These are phyloP conservation scores for Rhinella marina DNA, from an alignment of 2,797 vertebrate species.

Conservation along the genomic window DNA sequence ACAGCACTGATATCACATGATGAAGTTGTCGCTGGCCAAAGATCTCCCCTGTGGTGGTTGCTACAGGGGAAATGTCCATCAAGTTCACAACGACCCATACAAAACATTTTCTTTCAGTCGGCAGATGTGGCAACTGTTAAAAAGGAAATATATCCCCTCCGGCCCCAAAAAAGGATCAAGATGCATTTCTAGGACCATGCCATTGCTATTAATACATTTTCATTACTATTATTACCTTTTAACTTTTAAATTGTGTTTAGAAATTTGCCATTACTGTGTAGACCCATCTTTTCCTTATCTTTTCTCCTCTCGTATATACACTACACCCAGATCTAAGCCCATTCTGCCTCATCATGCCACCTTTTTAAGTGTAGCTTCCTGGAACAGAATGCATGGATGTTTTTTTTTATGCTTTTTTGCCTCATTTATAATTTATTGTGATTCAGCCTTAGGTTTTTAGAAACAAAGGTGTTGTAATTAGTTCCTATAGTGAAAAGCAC, in stretches of 20 bases:
- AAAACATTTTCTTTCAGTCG: no score
- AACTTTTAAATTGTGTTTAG: no score
- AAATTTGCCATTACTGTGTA: neutral
- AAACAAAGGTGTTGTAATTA: conserved; percentile 20
- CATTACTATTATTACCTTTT: no score
- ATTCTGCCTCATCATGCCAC: neutral
- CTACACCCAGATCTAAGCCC: neutral
- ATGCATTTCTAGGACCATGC: no score
- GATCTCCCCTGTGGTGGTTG: neutral
- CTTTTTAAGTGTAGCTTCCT: neutral
- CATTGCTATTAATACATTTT: no score
- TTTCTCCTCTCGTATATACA: neutral
- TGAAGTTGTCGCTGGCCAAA: neutral
- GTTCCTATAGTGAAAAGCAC: conserved; percentile 18
- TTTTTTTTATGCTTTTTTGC: neutral
- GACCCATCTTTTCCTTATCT: neutral
- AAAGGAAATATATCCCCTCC: no score
- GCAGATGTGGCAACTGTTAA: no score
- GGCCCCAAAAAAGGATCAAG: no score
- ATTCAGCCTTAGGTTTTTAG: neutral
- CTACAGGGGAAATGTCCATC: no score
- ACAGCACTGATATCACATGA: neutral
- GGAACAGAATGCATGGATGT: neutral
- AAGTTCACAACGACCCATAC: no score
- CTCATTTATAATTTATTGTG: conserved; percentile 16